Base-by-base conservation (phyloP, 2,888 invertebrate genomes). In the Drosophila kuntzei region DNA sequence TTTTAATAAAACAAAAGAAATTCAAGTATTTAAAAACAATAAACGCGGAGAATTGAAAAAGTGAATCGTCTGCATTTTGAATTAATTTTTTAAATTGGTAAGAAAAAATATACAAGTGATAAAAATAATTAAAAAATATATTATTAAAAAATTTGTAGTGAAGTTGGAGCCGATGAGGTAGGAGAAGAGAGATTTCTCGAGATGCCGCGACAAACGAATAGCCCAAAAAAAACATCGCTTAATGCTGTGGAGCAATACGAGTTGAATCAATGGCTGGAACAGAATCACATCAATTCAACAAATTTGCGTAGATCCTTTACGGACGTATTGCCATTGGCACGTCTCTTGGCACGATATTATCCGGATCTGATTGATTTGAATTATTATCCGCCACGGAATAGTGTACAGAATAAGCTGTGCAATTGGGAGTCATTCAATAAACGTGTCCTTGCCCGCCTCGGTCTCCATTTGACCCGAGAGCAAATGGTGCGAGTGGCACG, bases 361-460 rank as follows among this genome's bases (percentile, higher is more conserved):
- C 96, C 96, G 0, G 95, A 95, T 76, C 84, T 95, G 51, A 95
- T 97, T 11, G 96, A 96, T 43, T 91, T 96, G 88, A 96, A 96
- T 90, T 96, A 96, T 92, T 96, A 96, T 91, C 94, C 94, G 0
- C 94, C 95, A 0, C 93, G 95, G 63, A 96, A 94, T 91, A 94
- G 95, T 46, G 93, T 94, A 41, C 93, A 94, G 0, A 93, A 95
- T 55, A 96, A 96, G 92, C 90, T 95, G 27, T 94, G 94, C 79
- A 96, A 96, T 89, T 96, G 96, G 96, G 93, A 94, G 88, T 95
- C 95, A 0, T 92, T 96, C 16, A 96, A 96, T 89, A 93, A 94
- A 70, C 96, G 95, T 89, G 95, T 96, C 5, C 90, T 96, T 16
- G 93, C 93, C 71, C 95, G 95, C 71, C 86, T 96, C 0, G 91